Base-by-base conservation (phyloP, 1,140 invertebrate genomes). In the Drosophila funebris region DNA sequence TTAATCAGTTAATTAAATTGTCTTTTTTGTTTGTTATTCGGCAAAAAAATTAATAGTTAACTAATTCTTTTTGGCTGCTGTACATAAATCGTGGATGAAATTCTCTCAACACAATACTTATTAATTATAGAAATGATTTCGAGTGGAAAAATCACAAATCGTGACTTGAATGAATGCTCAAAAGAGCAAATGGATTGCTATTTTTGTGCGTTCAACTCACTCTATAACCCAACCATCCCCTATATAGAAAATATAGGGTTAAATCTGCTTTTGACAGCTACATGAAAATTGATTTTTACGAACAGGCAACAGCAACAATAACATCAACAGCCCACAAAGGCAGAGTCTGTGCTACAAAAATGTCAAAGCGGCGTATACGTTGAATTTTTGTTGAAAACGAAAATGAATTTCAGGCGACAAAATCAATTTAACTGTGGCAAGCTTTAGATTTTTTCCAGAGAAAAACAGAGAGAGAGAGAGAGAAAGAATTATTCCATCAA, bases 241-340 rank as follows among this genome's bases (percentile, higher is more conserved):
- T 24, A 31, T 9, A 48, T 6, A 5, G 20, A 14, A 61, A 69
- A 80, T n/a, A n/a, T n/a, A 53, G 50, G 74, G 53, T 71, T 43
- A 74, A 75, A 44, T 53, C 81, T 85, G 81, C 54, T 74, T 81
- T 78, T 87, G 81, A 85, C 74, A 76, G 83, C 61, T 56, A 81
- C 78, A 82, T 78, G 62, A 78, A 87, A 87, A 85, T 85, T 87
- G 82, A 85, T 85, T 85, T 87, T 76, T 54, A 81, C 58, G 43
- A 63, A 46, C 56, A 46, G 56, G 24, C 36, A 33, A 50, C 43
- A 52, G 31, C 24, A 66, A 50, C 9, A 46, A 29, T 20, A 37
- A 46, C 31, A 54, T 11, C 24, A 50, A 50, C 46, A 29, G 4
- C 18, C 13, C 9, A 36, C 33, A 37, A 36, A 8, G 13, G 6